Percentiles rank a stretch among this genome's conserved stretches.
phyloP scores from a whole-genome alignment of 2,113 vertebrate genomes.

The Saguinus midas region DNA sequence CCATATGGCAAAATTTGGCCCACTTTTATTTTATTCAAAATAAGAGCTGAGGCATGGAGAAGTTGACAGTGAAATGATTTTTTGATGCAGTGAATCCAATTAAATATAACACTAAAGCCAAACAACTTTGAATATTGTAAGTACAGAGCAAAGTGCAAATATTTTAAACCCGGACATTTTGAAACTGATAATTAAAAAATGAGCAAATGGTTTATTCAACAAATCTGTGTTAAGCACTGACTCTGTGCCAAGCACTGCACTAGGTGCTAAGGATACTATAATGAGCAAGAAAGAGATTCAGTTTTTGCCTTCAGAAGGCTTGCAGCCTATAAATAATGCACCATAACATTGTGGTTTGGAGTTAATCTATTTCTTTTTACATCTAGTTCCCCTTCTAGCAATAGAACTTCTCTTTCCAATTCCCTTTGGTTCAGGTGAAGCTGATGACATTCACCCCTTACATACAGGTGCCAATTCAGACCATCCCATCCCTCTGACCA shows the following conservation, averaged over 20 bases:
- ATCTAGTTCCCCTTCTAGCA: not conserved
- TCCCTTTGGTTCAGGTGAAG: not conserved
- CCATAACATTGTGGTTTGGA: not conserved
- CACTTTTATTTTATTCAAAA: not conserved
- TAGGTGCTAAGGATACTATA: not conserved
- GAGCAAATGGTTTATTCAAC: not conserved
- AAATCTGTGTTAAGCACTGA: not conserved
- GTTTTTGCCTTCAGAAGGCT: not conserved
- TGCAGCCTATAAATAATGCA: not conserved
- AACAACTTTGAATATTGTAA: not conserved
- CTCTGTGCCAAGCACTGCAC: not conserved
- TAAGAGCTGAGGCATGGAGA: not conserved
- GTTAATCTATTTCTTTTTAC: not conserved
- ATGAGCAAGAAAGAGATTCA: not conserved
- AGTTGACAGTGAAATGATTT: not conserved
- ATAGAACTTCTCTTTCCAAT: not conserved
- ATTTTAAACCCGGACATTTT: not conserved
- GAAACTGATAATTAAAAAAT: not conserved
- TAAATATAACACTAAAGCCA: not conserved
- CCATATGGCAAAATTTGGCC: not conserved
- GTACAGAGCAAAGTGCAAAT: not conserved
- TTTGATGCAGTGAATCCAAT: not conserved
- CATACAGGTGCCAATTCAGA: not conserved
- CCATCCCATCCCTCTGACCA: not conserved
- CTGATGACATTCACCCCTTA: not conserved